Evolutionary conservation across 1,140 invertebrate genomes (phyloP).

Genomic region (Venustaconcha ellipsiformis): DNA sequence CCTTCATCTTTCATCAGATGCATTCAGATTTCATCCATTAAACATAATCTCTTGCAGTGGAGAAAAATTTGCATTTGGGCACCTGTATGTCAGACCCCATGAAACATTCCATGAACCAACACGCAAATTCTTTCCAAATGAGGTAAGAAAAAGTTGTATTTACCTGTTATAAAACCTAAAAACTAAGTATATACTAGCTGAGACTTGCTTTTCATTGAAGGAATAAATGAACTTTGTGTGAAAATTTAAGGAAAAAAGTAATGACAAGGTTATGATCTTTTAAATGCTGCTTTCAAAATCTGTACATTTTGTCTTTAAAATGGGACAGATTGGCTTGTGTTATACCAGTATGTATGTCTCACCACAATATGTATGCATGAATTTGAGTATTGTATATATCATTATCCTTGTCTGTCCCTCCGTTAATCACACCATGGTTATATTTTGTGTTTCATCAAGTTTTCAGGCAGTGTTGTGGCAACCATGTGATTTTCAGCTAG

Average conservation of each 20-base stretch:
- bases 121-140: constrained; percentile 95
- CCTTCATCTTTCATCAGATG: not conserved
- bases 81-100: constrained; percentile 95
- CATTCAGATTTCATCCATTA: not conserved
- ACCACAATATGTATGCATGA: too few species aligned
- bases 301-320: not conserved
- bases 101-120: constrained; percentile 98
- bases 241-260: not conserved
- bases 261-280: not conserved
- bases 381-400: too few species aligned
- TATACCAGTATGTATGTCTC: too few species aligned
- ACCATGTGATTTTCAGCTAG: too few species aligned
- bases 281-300: not conserved
- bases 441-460: too few species aligned
- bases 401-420: too few species aligned
- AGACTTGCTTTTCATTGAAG: not conserved
- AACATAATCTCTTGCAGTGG: constrained; percentile 73
- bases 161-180: not conserved
- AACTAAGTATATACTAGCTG: too few species aligned
- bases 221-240: not conserved
- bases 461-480: too few species aligned
- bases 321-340: too few species aligned
- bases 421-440: too few species aligned
- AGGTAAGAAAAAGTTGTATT: constrained; percentile 69
- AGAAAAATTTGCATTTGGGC: constrained; percentile 92